Conservation (phyloP, 2,888 invertebrate species). For the Thereva nobilitata region DNA sequence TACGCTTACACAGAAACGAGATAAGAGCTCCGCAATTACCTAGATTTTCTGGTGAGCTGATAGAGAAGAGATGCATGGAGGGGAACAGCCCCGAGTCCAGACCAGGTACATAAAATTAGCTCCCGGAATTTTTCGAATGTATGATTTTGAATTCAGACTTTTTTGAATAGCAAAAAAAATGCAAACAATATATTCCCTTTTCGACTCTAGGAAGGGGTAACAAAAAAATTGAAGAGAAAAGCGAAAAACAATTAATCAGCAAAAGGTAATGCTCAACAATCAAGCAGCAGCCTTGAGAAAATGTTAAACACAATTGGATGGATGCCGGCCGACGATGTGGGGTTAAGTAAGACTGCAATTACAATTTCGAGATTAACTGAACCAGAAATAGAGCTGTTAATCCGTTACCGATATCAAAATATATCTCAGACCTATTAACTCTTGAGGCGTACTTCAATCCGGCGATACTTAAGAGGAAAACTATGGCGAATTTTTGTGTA, state of each 20-base stretch:
- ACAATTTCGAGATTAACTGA: neutral
- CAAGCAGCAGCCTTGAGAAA: constrained; percentile 3
- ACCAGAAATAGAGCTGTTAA: neutral
- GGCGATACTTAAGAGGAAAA: too few species aligned
- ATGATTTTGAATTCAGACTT: too few species aligned
- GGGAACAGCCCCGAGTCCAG: neutral
- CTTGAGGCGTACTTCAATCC: too few species aligned
- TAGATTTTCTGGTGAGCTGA: neutral
- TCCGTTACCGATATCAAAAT: neutral
- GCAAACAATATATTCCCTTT: neutral
- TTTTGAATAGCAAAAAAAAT: too few species aligned
- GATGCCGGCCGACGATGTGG: neutral
- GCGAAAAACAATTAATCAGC: neutral
- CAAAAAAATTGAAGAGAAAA: too few species aligned
- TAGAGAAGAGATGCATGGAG: neutral
- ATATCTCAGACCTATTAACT: too few species aligned
- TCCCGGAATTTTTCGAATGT: neutral
- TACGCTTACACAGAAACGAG: too few species aligned
- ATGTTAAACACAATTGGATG: constrained; percentile 3
- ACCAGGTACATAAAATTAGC: neutral
- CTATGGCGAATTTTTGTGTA: too few species aligned
- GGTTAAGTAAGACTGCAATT: constrained; percentile 7
- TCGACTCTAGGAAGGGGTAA: too few species aligned
- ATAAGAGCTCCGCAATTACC: too few species aligned
- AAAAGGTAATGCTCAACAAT: neutral